phyloP scores from a whole-genome alignment of 2,888 invertebrate genomes.

The Cyaniris semiargus region DNA sequence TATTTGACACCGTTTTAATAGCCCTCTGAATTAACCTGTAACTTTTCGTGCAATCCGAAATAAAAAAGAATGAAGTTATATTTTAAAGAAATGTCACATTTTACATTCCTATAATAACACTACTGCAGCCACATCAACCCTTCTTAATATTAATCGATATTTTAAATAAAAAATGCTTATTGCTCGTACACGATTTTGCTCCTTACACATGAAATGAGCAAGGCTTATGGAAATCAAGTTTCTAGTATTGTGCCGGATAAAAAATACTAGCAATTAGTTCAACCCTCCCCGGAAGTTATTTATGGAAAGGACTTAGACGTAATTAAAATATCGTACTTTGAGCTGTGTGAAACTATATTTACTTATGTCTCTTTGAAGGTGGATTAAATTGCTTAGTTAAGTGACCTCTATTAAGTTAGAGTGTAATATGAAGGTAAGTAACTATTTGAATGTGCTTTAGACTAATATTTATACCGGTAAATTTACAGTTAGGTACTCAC shows the following conservation, averaged over 20 bases:
- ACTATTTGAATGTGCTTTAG: slow-evolving; percentile 17
- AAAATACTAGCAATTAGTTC: slow-evolving; percentile 78
- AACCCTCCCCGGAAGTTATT: slow-evolving; percentile 67
- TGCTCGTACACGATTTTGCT: slow-evolving; percentile 38
- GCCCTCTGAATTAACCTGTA: too few relatives aligned
- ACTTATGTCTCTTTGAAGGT: slow-evolving; percentile 56
- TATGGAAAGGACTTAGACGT: slow-evolving; percentile 76
- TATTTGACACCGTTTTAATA: too few relatives aligned
- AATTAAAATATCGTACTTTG: slow-evolving; percentile 79
- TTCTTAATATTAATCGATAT: too few relatives aligned
- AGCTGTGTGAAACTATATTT: slow-evolving; percentile 59
- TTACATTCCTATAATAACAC: too few relatives aligned
- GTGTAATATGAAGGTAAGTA: slow-evolving; percentile 26
- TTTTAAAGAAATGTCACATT: too few relatives aligned
- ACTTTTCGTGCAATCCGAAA: too few relatives aligned
- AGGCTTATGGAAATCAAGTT: slow-evolving; percentile 78
- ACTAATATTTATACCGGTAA: neutral
- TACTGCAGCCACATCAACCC: too few relatives aligned
- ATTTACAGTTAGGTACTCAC: neutral
- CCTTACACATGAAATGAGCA: slow-evolving; percentile 73
- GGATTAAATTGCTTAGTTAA: slow-evolving; percentile 55
- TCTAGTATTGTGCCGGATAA: slow-evolving; percentile 77
- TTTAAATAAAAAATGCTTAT: neutral
- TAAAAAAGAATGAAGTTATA: too few relatives aligned
- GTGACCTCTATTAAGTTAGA: slow-evolving; percentile 23